phyloP scores from a whole-genome alignment of 2,113 vertebrate genomes.

The Podiceps cristatus region DNA sequence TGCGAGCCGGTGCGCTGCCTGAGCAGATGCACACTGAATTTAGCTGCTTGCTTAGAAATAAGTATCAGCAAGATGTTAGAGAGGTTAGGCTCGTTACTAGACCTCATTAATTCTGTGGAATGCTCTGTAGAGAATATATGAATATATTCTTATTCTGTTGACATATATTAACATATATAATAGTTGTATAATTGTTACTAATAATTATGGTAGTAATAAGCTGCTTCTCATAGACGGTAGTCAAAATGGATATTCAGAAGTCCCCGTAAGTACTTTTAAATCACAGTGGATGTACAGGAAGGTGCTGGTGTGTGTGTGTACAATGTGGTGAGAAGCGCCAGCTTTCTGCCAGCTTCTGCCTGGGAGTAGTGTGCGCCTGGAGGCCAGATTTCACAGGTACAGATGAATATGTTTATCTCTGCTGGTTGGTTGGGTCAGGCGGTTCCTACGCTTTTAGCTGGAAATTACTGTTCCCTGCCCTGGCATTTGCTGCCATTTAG shows the following conservation, averaged over 20 bases:
- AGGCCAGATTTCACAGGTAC: neutral
- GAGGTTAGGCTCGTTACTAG: conserved; percentile 34
- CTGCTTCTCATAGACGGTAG: neutral
- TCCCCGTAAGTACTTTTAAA: neutral
- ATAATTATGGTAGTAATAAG: conserved; percentile 42
- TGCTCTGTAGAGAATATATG: conserved; percentile 50
- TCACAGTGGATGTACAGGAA: neutral
- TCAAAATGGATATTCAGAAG: neutral
- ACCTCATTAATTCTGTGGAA: conserved; percentile 53
- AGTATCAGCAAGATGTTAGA: conserved; percentile 32
- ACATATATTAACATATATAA: conserved; percentile 66
- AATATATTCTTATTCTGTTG: conserved; percentile 58
- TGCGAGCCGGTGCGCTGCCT: neutral
- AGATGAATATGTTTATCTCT: neutral
- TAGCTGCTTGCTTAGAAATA: conserved; percentile 22
- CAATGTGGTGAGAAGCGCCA: neutral
- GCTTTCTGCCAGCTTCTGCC: neutral
- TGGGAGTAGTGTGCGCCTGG: neutral
- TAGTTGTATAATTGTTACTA: conserved; percentile 65
- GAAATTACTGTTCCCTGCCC: neutral
- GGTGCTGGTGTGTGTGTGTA: neutral
- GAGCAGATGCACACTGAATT: neutral
- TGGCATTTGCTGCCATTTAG: neutral
- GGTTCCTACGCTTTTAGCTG: neutral
- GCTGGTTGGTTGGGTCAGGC: neutral